Percentiles rank a stretch among this genome's conserved stretches.
Conservation (phyloP, 2,888 invertebrate genomes). For the Temnothorax unifasciatus region DNA sequence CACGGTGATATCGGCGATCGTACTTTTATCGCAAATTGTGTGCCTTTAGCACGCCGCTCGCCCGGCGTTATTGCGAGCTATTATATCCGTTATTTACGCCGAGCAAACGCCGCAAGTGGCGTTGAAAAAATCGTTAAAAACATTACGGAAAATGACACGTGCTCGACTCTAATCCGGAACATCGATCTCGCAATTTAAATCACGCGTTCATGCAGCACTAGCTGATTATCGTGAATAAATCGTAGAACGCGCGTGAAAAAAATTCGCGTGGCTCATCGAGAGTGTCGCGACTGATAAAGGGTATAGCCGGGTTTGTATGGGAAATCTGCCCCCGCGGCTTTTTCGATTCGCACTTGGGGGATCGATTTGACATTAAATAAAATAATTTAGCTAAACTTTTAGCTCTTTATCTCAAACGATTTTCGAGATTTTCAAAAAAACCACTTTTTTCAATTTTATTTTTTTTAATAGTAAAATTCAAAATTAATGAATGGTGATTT, state of each 20-base stretch:
- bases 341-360: too few relatives aligned
- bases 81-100: constrained; percentile 44
- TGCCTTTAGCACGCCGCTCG: constrained; percentile 12
- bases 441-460: too few relatives aligned
- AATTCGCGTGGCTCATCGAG: background rate
- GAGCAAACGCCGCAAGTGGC: background rate
- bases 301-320: too few relatives aligned
- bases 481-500: too few relatives aligned
- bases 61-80: constrained; percentile 26
- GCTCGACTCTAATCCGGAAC: background rate
- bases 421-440: too few relatives aligned
- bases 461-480: too few relatives aligned
- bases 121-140: constrained; percentile 32
- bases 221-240: constrained; percentile 19
- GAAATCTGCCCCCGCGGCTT: too few relatives aligned
- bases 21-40: constrained; percentile 45
- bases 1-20: constrained; percentile 30
- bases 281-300: background rate
- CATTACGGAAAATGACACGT: background rate
- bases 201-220: background rate
- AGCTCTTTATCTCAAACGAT: too few relatives aligned
- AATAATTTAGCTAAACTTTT: too few relatives aligned
- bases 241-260: background rate
- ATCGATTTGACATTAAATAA: too few relatives aligned
- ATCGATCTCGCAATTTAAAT: constrained; percentile 20